Base-by-base conservation (phyloP, 2,113 vertebrate species). In the Silurus glanis region DNA sequence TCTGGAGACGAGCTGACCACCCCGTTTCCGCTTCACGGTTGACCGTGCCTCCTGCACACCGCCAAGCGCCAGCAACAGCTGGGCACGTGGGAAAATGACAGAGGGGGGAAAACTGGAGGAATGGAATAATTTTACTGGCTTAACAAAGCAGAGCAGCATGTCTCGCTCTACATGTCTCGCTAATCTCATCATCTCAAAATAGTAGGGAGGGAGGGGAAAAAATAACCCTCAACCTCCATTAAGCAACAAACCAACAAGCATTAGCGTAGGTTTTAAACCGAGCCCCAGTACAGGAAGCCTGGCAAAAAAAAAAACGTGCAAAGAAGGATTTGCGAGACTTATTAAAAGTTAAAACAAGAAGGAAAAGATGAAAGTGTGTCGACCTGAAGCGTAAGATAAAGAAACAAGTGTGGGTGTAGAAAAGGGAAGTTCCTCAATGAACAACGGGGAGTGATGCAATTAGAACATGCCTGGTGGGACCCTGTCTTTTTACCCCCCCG, bases 401-500 rank as follows among this genome's bases (percentile, higher is more conserved):
- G 53, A 84, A 74, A 69, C n/a, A 45, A 55, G 23, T 59, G 86
- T 59, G 58, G 10, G 75, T 74, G 83, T n/a, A 75, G 49, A 51
- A 80, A 19, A 53, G 61, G 80, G 69, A 88, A 87, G 59, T 79
- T 45, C 62, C 85, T 83, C 71, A 83, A 75, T 79, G 81, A 94
- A 83, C 86, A 14, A 87, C 87, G 82, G 85, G 78, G 64, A 71
- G 87, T 89, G 85, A 92, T 0, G 79, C 90, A 93, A 92, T 93
- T 92, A 91, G 91, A 94, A 91, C 86, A 93, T 90, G 89, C 79
- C 90, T 90, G 91, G 94, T 92, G 85, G 89, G 62, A 85, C 67
- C 91, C 87, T 78, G 71, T 82, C 90, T 89, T 83, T 67, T 64
- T 55, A 14, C 85, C 17, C 47, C 62, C 45, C 25, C 25, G 75